Percentiles rank a stretch among this genome's conserved stretches.
phyloP scores from a whole-genome alignment of 2,113 vertebrate species.

The Phylloscopus trochiloides region DNA sequence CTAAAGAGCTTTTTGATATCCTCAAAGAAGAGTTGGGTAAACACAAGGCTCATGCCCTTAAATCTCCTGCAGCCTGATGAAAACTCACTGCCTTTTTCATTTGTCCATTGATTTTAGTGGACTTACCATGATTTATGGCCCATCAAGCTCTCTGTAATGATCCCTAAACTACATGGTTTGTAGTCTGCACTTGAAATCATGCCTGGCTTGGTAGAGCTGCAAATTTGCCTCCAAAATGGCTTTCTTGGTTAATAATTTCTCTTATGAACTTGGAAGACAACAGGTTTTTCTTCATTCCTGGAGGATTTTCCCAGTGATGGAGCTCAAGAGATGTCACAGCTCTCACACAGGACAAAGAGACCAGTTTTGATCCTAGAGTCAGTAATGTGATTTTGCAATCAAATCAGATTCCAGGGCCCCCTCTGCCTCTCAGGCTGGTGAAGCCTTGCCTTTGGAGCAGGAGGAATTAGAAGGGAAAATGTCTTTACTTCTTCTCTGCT shows the following conservation, averaged over 20 bases:
- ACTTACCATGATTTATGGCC: background rate
- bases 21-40: background rate
- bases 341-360: background rate
- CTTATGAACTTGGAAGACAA: background rate
- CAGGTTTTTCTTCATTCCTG: background rate
- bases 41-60: background rate
- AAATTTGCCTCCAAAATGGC: background rate
- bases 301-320: background rate
- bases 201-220: background rate
- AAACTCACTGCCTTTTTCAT: background rate
- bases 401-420: background rate
- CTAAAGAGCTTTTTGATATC: background rate
- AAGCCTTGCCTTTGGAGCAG: background rate
- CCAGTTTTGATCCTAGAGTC: background rate
- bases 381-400: background rate
- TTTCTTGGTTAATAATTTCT: background rate
- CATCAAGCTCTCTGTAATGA: background rate
- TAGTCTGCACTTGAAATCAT: rapidly evolving
- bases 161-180: background rate
- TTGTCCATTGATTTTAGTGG: background rate
- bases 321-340: background rate
- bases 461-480: background rate
- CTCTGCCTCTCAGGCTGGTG: background rate
- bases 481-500: background rate
- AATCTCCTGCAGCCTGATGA: background rate